Evolutionary conservation across 2,797 vertebrate species (phyloP), one percentile per base, ranked within the genome.

Genomic region (Gymnoscopelus microlampas): DNA sequence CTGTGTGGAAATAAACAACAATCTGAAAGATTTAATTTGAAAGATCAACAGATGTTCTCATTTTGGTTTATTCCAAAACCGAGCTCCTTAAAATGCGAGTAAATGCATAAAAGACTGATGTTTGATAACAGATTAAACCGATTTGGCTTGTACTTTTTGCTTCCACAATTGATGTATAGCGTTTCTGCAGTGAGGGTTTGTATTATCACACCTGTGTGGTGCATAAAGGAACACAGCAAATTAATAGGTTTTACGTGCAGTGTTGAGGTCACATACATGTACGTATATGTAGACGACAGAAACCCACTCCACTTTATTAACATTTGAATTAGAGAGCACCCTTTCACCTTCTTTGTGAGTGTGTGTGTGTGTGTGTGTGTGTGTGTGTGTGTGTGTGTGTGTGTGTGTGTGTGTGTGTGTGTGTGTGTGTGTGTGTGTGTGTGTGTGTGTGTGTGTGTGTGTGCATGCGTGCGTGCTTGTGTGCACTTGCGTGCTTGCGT

Each of bases 271-370:
- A 51, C 50, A 51, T 51, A 51, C n/a, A 50, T n/a, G n/a, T 51
- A n/a, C n/a, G n/a, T 51, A 15, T 23, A 74, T 73, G 59, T 53
- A 71, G 32, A 4, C 54, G 79, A 80, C 56, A 60, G 65, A 78
- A 74, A 77, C 56, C 66, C 70, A 80, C 84, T 82, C 70, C 55
- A 55, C 70, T 80, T 79, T 71, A 58, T 62, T 70, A 19, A 44
- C 39, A 44, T 44, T 10, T 44, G 39, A 44, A 44, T 44, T 44
- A 44, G 39, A 44, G 39, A 10, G 39, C 3, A 29, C 39, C 39
- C 39, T 44, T 44, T 44, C 8, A 44, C 8, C 76, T 83, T 50
- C 63, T 70, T 60, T 73, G 65, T 81, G 57, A 71, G 58, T 68
- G 68, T 53, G 59, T 74, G 71, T 73, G 63, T 71, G 3, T 74